These are phyloP conservation scores for Danaus plexippus DNA, from an alignment of 1,140 invertebrate species.

Conservation along the genomic window DNA sequence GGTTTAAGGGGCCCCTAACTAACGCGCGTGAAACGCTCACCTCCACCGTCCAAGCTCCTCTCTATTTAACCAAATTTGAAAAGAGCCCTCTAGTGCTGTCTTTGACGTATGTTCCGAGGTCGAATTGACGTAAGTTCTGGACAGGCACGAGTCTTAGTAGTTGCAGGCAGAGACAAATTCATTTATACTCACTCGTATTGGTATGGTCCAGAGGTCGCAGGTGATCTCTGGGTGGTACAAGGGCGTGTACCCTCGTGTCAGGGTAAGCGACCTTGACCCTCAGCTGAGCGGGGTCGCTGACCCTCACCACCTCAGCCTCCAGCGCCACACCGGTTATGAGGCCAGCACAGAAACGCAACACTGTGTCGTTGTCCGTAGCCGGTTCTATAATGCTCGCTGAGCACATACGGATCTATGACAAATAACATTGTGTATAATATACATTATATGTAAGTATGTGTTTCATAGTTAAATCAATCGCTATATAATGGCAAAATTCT, in stretches of 20 bases:
- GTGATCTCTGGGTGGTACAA: constrained; percentile 82
- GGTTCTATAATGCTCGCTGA: constrained; percentile 89
- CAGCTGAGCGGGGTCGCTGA: constrained; percentile 80
- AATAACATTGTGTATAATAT: neutral
- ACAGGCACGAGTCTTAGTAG: neutral
- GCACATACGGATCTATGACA: constrained; percentile 79
- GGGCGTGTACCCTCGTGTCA: constrained; percentile 88
- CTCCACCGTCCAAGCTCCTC: too few species aligned
- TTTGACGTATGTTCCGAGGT: neutral
- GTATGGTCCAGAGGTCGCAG: constrained; percentile 73
- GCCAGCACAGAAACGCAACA: constrained; percentile 94
- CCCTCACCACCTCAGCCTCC: constrained; percentile 87
- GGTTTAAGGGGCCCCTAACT: too few species aligned
- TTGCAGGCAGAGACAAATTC: neutral
- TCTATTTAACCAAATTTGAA: too few species aligned
- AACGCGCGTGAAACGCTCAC: too few species aligned
- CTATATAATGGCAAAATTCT: too few species aligned
- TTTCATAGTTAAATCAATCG: too few species aligned
- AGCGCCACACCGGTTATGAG: constrained; percentile 88
- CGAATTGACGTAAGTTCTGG: neutral
- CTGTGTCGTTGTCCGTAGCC: constrained; percentile 83
- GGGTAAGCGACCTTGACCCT: constrained; percentile 92
- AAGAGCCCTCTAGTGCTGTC: too few species aligned
- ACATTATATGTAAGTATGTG: too few species aligned
- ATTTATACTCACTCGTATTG: constrained; percentile 39